Percentiles rank a stretch among this genome's conserved stretches.
These are phyloP conservation scores for Perizoma affinitatum DNA, from an alignment of 2,888 invertebrate genomes.

Conservation along the genomic window DNA sequence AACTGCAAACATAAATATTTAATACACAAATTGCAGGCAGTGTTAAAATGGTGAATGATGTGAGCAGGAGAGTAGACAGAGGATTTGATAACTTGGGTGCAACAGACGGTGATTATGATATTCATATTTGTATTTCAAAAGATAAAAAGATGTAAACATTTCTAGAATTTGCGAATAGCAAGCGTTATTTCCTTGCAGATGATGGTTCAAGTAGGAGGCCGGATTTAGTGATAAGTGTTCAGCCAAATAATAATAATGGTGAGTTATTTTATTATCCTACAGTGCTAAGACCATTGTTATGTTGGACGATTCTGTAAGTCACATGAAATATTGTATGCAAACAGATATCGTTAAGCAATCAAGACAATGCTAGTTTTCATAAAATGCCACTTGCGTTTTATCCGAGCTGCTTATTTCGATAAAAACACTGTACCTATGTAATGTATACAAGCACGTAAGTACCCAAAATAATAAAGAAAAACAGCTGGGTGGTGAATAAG, in stretches of 20 bases:
- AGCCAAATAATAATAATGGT: conserved; percentile 61
- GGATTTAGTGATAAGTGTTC: conserved; percentile 72
- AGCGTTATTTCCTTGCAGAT: conserved; percentile 52
- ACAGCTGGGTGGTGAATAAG: no score
- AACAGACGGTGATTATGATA: conserved; percentile 56
- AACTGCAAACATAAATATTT: conserved; percentile 28
- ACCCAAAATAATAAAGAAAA: no score
- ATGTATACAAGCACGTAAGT: no score
- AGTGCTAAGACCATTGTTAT: no score
- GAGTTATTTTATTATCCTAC: conserved; percentile 32
- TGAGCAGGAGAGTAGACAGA: conserved; percentile 27
- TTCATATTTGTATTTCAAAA: not conserved
- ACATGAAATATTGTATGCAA: no score
- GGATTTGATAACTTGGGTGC: conserved; percentile 63
- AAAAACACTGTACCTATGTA: no score
- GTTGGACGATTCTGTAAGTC: no score
- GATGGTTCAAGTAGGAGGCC: conserved; percentile 56
- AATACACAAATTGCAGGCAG: conserved; percentile 3
- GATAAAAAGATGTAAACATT: conserved; percentile 1
- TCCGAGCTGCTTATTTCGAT: no score
- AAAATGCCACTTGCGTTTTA: no score
- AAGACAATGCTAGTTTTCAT: no score
- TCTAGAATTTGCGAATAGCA: conserved; percentile 1
- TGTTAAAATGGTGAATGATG: conserved; percentile 41
- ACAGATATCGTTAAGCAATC: no score